Conservation (phyloP, 2,888 invertebrate genomes). For the Automeris io region DNA sequence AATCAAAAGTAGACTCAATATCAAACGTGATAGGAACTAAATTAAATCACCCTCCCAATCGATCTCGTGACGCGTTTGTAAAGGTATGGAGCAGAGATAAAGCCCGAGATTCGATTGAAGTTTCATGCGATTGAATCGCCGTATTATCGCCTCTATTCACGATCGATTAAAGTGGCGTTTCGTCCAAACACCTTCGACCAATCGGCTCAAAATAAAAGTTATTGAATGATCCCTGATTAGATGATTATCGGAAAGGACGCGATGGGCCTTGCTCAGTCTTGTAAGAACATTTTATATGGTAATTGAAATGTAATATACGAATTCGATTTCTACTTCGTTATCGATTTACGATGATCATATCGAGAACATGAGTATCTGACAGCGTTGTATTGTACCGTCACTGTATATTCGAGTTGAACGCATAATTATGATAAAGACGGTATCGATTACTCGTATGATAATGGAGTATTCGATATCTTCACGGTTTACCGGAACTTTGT, state of each 20-base stretch:
- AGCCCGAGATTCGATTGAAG: constrained; percentile 52
- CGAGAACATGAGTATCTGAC: constrained; percentile 26
- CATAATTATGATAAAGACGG: constrained; percentile 49
- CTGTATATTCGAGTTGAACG: constrained; percentile 21
- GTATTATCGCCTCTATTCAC: constrained; percentile 39
- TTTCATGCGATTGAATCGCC: constrained; percentile 31
- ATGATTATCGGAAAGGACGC: constrained; percentile 71
- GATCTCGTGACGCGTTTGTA: constrained; percentile 42
- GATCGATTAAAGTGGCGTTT: constrained; percentile 31
- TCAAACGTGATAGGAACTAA: constrained; percentile 30
- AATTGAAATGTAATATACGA: constrained; percentile 73
- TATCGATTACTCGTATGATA: constrained; percentile 59
- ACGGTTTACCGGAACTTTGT: constrained; percentile 8
- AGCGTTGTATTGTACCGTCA: constrained; percentile 20
- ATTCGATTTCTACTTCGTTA: constrained; percentile 60
- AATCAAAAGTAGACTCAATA: constrained; percentile 29
- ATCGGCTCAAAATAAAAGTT: constrained; percentile 63
- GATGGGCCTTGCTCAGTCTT: constrained; percentile 49
- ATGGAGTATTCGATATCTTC: constrained; percentile 41
- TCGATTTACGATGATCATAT: constrained; percentile 48
- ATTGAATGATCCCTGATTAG: constrained; percentile 73
- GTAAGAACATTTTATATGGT: constrained; percentile 70
- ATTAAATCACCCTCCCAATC: constrained; percentile 28
- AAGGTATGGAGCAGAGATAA: constrained; percentile 55
- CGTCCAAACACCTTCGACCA: constrained; percentile 22